A percentile compares a stretch with the other conserved stretches of the same genome.
Evolutionary conservation across 2,797 vertebrate genomes (phyloP).

Genomic region (Hippopotamyrus pictus): DNA sequence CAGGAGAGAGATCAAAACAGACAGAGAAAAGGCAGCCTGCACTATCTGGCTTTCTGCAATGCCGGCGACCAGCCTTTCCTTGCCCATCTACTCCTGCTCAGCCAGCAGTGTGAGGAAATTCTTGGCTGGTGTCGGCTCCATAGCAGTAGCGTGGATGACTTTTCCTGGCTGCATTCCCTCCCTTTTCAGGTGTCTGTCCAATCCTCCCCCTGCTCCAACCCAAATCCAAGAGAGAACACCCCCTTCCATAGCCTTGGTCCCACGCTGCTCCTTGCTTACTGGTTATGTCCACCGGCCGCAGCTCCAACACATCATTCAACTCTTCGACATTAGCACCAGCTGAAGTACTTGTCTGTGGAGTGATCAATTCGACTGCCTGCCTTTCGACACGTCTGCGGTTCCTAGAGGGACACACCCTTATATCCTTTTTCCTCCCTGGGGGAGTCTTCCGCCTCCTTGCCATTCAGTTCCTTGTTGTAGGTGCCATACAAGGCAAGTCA

Average conservation of each 20-base stretch:
- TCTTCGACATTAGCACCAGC: background rate
- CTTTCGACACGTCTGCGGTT: background rate
- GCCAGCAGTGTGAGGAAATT: background rate
- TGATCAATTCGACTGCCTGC: background rate
- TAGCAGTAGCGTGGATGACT: background rate
- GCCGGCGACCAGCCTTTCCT: background rate
- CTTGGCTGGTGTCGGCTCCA: background rate
- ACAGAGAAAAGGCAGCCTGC: background rate
- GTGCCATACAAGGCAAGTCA: slow-evolving; percentile 54
- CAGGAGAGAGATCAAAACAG: background rate
- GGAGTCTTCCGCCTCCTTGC: slow-evolving; percentile 29
- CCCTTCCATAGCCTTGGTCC: background rate
- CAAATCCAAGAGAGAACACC: background rate
- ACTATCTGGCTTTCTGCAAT: background rate
- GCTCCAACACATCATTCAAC: background rate
- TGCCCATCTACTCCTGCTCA: background rate
- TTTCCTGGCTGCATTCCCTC: background rate
- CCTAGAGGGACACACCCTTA: background rate
- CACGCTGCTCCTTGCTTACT: background rate
- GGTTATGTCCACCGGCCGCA: background rate
- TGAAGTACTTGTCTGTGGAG: background rate
- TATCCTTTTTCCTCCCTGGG: slow-evolving; percentile 28
- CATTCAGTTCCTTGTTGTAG: slow-evolving; percentile 40
- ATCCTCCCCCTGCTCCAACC: background rate
- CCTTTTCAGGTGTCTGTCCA: background rate